Evolutionary conservation across 2,797 vertebrate species (phyloP), one percentile per base, ranked within the genome.

Genomic region (Discoglossus pictus): DNA sequence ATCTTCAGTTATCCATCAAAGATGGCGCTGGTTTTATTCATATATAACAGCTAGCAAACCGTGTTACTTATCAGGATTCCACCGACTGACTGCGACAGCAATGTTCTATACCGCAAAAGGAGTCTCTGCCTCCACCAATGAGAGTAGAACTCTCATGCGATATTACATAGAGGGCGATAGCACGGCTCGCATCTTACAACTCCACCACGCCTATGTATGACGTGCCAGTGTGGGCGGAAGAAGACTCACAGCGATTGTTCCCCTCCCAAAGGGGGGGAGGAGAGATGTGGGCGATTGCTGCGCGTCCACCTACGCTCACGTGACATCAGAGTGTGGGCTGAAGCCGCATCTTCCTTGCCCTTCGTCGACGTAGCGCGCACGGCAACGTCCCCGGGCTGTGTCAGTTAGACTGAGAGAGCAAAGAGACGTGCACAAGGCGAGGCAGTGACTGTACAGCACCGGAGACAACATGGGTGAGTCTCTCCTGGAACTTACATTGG

Each of bases 351-450:
- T 58, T 58, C 68, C 68, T 71, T 64, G 68, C 68, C 38, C 52
- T 59, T 62, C 16, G 27, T n/a, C 13, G 25, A 71, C 61, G 68
- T 64, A 59, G 25, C 46, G 61, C 68, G 61, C 42, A 51, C 51
- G 52, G 35, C 35, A 25, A 20, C 60, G 60, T 71, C 61, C 68
- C 36, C 46, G 61, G 68, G 68, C 68, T 64, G 68, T 71, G 61
- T 64, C 60, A 67, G 54, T 66, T 10, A 50, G 36, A 52, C 6
- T 40, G 38, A 70, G 51, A 63, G 35, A 4, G 17, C 17, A 18
- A n/a, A n/a, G 42, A 69, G 50, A 42, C 44, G 40, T 34, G 58
- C 42, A 25, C 34, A 21, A 35, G 36, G 27, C 52, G 52, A 56
- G 43, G 44, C 21, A 23, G 31, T 7, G 8, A 43, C 38, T 43